These are phyloP conservation scores for Cryptoleucopteryx plumbea DNA, from an alignment of 2,113 vertebrate genomes.

Conservation along the genomic window DNA sequence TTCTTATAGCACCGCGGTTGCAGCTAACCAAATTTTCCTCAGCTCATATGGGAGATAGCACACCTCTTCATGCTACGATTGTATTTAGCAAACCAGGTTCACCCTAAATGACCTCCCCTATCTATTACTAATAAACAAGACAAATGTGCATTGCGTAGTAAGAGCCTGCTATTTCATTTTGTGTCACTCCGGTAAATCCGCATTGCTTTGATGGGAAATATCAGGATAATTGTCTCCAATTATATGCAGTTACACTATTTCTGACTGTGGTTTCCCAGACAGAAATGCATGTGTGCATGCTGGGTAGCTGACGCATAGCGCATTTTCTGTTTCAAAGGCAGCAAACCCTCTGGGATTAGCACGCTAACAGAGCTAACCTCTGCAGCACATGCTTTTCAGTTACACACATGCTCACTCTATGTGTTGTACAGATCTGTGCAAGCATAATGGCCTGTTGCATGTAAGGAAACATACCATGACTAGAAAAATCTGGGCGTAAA, in stretches of 20 bases:
- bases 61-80: neutral
- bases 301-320: neutral
- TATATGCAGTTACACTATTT: neutral
- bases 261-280: neutral
- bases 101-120: neutral
- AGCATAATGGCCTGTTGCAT: neutral
- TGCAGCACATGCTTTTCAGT: neutral
- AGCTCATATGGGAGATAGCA: neutral
- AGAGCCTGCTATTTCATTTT: neutral
- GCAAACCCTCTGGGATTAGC: neutral
- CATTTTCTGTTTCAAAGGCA: neutral
- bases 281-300: neutral
- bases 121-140: neutral
- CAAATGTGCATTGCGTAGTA: neutral
- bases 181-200: neutral
- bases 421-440: neutral
- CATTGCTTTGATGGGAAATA: neutral
- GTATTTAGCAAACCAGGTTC: neutral
- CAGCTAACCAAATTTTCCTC: neutral
- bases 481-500: neutral
- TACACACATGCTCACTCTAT: too few species aligned
- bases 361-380: neutral
- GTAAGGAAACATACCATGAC: neutral
- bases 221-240: neutral
- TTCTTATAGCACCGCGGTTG: accelerated